A percentile compares a stretch with the other conserved stretches of the same genome.
Conservation (phyloP, 2,113 vertebrate species). For the Misgurnus mizolepis region DNA sequence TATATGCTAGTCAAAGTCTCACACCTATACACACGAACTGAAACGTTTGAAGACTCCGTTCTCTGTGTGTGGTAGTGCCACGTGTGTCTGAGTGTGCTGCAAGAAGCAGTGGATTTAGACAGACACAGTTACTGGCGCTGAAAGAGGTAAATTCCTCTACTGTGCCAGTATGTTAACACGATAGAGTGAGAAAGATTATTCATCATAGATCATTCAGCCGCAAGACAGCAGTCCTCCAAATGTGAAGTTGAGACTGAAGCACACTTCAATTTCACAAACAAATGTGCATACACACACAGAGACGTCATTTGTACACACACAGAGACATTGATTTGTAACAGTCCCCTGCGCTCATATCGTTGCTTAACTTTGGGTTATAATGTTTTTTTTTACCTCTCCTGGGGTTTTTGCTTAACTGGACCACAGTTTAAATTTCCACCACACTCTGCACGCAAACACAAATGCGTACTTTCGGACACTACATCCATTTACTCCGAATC, state of each 20-base stretch:
- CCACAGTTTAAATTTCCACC: constrained; percentile 22
- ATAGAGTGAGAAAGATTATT: constrained; percentile 30
- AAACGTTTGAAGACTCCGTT: constrained; percentile 38
- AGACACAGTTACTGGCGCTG: constrained; percentile 13
- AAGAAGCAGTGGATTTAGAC: constrained; percentile 25
- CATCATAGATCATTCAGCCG: constrained; percentile 35
- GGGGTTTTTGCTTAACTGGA: constrained; percentile 32
- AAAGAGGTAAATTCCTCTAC: constrained; percentile 30
- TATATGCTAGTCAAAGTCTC: background rate
- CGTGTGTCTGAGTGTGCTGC: constrained; percentile 41
- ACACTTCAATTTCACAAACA: background rate
- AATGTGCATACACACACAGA: background rate
- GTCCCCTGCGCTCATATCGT: background rate
- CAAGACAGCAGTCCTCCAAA: constrained; percentile 19
- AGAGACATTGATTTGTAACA: background rate
- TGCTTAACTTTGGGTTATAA: constrained; percentile 4
- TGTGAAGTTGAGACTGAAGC: background rate
- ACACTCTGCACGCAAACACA: background rate
- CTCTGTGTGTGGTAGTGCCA: constrained; percentile 44
- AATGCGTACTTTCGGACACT: background rate
- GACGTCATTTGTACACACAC: background rate
- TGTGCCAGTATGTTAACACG: constrained; percentile 7
- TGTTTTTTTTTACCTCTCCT: background rate
- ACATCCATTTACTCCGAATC: background rate
- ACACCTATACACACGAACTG: background rate